Percentiles rank a stretch among this genome's conserved stretches.
phyloP scores from a whole-genome alignment of 2,888 invertebrate species.

The Micropterix aruncella region DNA sequence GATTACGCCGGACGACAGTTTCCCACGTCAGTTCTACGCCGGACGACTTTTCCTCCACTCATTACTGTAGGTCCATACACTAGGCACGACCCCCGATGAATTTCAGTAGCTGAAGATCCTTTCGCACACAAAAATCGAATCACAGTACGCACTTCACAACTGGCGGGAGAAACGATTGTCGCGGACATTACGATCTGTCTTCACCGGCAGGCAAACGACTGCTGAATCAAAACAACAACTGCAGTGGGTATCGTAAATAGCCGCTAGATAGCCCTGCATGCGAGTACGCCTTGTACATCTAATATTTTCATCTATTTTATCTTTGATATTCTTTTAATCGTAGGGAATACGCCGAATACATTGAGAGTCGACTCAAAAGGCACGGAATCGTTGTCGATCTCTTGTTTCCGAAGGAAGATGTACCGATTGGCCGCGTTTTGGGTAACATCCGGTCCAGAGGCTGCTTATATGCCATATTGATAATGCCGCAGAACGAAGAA shows the following conservation, averaged over 20 bases:
- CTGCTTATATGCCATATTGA: constrained; percentile 76
- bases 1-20: background rate
- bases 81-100: background rate
- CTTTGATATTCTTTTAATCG: too few species aligned
- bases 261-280: too few species aligned
- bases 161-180: background rate
- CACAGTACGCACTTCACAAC: too few species aligned
- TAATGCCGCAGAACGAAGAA: constrained; percentile 75
- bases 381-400: constrained; percentile 72
- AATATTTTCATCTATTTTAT: too few species aligned
- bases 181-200: background rate
- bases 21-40: background rate
- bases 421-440: constrained; percentile 63
- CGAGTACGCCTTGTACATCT: too few species aligned
- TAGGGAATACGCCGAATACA: constrained; percentile 78
- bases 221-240: too few species aligned
- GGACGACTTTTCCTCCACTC: too few species aligned
- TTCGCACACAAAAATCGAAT: too few species aligned
- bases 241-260: too few species aligned
- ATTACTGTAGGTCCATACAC: too few species aligned
- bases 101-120: too few species aligned
- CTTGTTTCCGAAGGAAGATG: constrained; percentile 83
- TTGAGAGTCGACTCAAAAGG: constrained; percentile 67
- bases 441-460: constrained; percentile 83
- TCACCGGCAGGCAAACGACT: too few species aligned